A percentile compares a stretch with the other conserved stretches of the same genome.
These are phyloP conservation scores for Catalaphyllia jardinei DNA, from an alignment of 64 coral and sea anemone genomes.

Conservation along the genomic window DNA sequence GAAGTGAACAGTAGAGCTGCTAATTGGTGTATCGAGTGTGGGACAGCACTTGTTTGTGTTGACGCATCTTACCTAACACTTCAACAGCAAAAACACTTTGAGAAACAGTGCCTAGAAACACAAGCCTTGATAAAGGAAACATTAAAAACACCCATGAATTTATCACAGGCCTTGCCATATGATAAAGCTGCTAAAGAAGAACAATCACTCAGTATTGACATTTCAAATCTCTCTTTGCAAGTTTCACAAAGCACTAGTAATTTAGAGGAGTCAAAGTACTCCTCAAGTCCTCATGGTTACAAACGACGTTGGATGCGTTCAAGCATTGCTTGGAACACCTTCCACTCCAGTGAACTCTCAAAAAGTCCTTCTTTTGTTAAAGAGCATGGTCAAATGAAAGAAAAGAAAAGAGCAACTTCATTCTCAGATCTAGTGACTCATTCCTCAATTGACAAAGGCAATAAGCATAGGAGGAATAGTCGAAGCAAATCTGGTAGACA, in stretches of 20 bases:
- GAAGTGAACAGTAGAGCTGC: constrained; percentile 79
- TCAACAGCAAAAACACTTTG: constrained; percentile 58
- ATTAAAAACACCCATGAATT: constrained; percentile 40
- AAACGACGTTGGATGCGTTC: constrained; percentile 92
- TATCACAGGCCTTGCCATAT: constrained; percentile 10
- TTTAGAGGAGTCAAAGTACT: constrained; percentile 56
- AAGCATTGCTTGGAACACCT: constrained; percentile 88
- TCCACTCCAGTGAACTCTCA: constrained; percentile 65
- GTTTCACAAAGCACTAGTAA: constrained; percentile 36
- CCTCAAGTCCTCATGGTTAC: constrained; percentile 53
- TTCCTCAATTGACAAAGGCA: constrained; percentile 20
- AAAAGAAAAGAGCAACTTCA: constrained; percentile 31
- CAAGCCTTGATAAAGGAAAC: constrained; percentile 55
- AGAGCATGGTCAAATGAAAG: background rate
- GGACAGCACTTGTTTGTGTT: constrained; percentile 63
- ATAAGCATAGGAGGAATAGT: background rate
- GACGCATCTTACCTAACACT: constrained; percentile 35
- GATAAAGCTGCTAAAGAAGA: constrained; percentile 36
- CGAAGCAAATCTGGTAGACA: constrained; percentile 20
- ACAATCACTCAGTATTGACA: constrained; percentile 11
- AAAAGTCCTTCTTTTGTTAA: constrained; percentile 69
- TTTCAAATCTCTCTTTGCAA: constrained; percentile 27
- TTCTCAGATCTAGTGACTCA: constrained; percentile 15
- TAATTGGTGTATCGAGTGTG: constrained; percentile 93
- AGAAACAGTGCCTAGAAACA: constrained; percentile 51